A percentile compares a stretch with the other conserved stretches of the same genome.
These are phyloP conservation scores for Heteronetta atricapilla DNA, from an alignment of 2,113 vertebrate species.

Conservation along the genomic window DNA sequence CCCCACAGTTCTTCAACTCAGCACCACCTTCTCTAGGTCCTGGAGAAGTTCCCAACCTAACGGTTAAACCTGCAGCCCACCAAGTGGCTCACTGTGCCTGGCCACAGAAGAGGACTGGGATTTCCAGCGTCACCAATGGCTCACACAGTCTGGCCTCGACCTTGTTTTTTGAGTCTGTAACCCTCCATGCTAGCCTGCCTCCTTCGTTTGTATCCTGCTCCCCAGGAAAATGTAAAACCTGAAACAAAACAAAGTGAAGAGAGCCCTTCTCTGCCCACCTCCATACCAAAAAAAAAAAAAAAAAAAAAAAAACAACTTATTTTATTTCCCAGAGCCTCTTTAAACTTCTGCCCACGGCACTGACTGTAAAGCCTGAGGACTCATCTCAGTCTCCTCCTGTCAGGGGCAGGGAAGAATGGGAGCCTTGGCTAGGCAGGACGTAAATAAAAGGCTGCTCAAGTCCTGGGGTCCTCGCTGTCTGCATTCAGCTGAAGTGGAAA, in stretches of 20 bases:
- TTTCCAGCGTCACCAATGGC: not conserved
- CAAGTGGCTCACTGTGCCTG: not conserved
- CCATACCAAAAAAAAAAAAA: not conserved
- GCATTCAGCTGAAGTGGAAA: not conserved
- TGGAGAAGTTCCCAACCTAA: not conserved
- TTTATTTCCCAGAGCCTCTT: not conserved
- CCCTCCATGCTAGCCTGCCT: not conserved
- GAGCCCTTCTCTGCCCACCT: not conserved
- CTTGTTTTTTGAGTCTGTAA: not conserved
- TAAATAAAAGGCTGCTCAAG: not conserved
- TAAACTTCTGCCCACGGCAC: not conserved
- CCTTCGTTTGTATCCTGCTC: not conserved
- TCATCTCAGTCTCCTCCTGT: not conserved
- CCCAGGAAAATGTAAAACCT: not conserved
- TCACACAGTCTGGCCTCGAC: constrained; percentile 18
- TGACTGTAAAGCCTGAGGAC: not conserved
- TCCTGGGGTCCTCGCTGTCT: not conserved
- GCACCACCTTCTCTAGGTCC: not conserved
- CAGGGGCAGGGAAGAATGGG: not conserved
- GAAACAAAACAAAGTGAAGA: constrained; percentile 22
- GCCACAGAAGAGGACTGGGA: not conserved
- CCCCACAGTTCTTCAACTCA: not conserved
- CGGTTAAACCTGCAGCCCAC: not conserved
- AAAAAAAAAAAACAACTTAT: not conserved
- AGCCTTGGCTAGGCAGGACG: not conserved